phyloP scores from a whole-genome alignment of 2,797 vertebrate species.

The Rousettus madagascariensis region DNA sequence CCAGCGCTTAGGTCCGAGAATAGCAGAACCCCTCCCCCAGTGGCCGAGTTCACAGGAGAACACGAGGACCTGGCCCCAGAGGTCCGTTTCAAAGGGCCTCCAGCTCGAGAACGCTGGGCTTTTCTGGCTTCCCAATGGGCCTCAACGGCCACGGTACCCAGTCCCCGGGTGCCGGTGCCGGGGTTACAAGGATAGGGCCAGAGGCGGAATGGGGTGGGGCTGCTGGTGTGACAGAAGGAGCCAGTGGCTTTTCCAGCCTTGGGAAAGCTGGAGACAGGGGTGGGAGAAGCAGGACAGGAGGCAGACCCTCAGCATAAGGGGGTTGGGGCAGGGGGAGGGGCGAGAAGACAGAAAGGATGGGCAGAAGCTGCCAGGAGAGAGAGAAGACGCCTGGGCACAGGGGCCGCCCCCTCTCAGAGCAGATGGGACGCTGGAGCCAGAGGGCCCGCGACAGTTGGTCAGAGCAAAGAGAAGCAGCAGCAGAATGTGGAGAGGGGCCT shows the following conservation, averaged over 20 bases:
- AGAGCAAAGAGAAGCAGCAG: slow-evolving; percentile 4
- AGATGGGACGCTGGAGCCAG: neutral
- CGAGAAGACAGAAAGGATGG: rapidly evolving
- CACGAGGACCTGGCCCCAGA: rapidly evolving
- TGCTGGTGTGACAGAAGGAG: neutral
- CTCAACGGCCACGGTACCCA: rapidly evolving
- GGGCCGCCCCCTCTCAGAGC: neutral
- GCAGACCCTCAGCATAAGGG: neutral
- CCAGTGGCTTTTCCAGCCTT: neutral
- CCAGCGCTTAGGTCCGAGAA: rapidly evolving
- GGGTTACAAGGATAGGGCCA: neutral
- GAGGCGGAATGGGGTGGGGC: neutral
- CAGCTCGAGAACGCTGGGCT: neutral
- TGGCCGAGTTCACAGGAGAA: neutral
- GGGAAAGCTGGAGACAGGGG: neutral
- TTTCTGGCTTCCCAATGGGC: neutral
- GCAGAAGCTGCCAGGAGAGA: neutral
- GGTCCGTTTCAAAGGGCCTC: neutral
- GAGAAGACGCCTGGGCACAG: neutral
- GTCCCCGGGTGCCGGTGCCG: neutral
- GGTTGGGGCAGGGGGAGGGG: neutral
- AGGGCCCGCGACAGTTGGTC: neutral
- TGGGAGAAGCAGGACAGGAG: neutral
- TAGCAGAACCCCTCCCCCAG: neutral
- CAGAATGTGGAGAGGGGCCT: neutral